Evolutionary conservation across 1,140 invertebrate genomes (phyloP), one percentile per base, ranked within the genome.

Genomic region (Bombus picipes): DNA sequence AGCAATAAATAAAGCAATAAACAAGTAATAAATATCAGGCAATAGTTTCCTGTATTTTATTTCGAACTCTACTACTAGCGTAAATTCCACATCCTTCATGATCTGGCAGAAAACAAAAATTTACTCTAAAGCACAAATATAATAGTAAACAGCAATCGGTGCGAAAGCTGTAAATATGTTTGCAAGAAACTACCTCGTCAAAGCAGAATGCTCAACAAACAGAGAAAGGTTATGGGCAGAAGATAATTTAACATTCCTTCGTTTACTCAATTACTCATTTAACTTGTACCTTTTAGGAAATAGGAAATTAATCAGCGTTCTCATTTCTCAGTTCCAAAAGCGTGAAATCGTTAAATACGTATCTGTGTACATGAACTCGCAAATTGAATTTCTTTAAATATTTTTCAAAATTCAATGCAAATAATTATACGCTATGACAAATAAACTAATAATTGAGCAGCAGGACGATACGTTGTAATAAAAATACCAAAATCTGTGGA

Each of bases 141-240:
- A 53, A 53, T 22, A 39, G 13, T 62, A 62, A 77, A 77, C 6
- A 59, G 8, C 28, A 18, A 39, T 59, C 15, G 25, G 2, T n/a
- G 34, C 15, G n/a, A 62, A 39, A 77, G 37, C 39, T 59, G 75
- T 62, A 39, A 77, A 62, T 57, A 77, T 62, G 57, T 77, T 77
- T 62, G 37, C 28, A 62, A 62, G 34, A 15, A 59, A 2, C 34
- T 34, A 10, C 34, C 32, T 39, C 13, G 34, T 77, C 53, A 39
- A 77, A 62, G 32, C 28, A n/a, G 53, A 6, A 39, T 59, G 74
- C 34, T 32, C 28, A n/a, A 32, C 39, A 28, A 13, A 13, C 9
- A 8, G 32, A 32, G 8, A 18, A 59, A 39, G 41, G 28, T 41
- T n/a, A 2, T 1, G 37, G 18, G 18, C 1, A 9, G 32, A 68